Evolutionary conservation across 2,797 vertebrate species (phyloP).

Genomic region (Tapera naevia): DNA sequence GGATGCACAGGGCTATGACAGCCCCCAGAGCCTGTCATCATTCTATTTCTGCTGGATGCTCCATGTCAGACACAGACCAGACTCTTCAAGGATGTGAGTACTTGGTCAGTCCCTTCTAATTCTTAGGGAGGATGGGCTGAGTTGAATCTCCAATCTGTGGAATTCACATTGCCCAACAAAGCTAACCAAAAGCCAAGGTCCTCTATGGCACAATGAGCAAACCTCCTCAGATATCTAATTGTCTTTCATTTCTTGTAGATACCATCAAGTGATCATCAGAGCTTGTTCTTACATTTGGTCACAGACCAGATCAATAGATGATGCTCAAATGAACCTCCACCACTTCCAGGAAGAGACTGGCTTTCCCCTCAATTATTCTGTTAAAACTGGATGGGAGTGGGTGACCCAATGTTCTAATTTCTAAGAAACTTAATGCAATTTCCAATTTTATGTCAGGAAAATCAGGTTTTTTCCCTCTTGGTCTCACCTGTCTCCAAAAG

Average conservation of each 20-base stretch:
- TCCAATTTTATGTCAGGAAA: background rate
- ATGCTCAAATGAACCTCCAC: background rate
- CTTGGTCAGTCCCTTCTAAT: background rate
- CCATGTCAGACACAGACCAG: background rate
- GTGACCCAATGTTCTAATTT: background rate
- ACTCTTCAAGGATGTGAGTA: background rate
- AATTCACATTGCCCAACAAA: background rate
- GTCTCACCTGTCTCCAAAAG: background rate
- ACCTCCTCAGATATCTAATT: background rate
- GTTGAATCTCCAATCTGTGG: background rate
- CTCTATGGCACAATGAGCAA: background rate
- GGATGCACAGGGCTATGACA: background rate
- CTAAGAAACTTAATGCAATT: background rate
- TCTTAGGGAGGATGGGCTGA: background rate
- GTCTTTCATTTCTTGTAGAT: background rate
- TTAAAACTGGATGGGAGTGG: background rate
- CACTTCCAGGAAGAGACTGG: background rate
- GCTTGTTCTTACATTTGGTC: background rate
- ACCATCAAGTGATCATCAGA: background rate
- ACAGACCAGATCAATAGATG: background rate
- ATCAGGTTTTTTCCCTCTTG: background rate
- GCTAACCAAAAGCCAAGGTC: background rate
- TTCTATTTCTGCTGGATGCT: background rate
- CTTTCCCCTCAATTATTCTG: background rate
- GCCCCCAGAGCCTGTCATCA: fast-evolving